phyloP scores from a whole-genome alignment of 2,113 vertebrate species.

The Odobenus rosmarus region DNA sequence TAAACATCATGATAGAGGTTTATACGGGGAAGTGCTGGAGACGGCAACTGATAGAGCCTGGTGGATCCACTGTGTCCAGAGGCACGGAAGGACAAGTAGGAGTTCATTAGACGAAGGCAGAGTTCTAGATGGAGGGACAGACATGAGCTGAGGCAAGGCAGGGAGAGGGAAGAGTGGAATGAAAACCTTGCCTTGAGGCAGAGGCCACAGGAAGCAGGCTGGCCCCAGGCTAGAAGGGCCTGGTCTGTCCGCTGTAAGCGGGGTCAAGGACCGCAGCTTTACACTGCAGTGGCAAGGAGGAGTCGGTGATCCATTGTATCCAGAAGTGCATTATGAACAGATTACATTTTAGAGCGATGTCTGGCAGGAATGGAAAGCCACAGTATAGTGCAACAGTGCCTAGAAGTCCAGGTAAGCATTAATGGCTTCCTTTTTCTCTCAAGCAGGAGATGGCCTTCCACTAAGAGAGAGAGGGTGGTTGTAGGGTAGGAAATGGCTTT shows the following conservation, averaged over 20 bases:
- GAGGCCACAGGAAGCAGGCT: background rate
- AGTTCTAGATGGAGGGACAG: background rate
- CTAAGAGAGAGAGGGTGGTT: background rate
- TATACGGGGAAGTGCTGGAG: background rate
- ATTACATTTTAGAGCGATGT: background rate
- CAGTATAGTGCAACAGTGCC: too few relatives aligned
- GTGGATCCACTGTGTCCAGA: background rate
- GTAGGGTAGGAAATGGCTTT: background rate
- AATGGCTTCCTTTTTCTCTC: background rate
- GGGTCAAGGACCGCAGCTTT: background rate
- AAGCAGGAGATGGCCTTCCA: too few relatives aligned
- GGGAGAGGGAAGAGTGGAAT: background rate
- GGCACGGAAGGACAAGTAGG: background rate
- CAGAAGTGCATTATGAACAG: background rate
- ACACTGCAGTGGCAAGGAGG: too few relatives aligned
- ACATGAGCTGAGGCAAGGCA: too few relatives aligned
- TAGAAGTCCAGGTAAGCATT: background rate
- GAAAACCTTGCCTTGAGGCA: background rate
- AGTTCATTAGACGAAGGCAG: background rate
- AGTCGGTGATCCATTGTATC: background rate
- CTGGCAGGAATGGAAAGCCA: background rate
- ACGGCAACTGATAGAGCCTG: background rate
- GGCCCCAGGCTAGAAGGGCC: background rate
- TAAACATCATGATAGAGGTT: background rate
- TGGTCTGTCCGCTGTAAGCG: accelerated